Base-by-base conservation (phyloP, 2,888 invertebrate species). In the Andrena trimmerana region DNA sequence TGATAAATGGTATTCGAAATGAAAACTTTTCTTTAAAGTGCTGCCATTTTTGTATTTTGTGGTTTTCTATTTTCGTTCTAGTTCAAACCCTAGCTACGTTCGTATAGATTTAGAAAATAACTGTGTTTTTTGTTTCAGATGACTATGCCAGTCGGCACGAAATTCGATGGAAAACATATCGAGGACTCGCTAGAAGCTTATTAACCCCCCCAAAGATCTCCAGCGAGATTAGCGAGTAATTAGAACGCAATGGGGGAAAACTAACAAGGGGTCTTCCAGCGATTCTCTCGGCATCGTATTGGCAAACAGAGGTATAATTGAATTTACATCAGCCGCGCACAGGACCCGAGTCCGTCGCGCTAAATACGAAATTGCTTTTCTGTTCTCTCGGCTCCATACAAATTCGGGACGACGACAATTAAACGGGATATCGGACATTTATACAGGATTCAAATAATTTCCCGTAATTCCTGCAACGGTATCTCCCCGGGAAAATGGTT, bases 301-400 rank as follows among this genome's bases (percentile, higher is more conserved):
- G 63, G 54, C 57, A 57, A 69, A 59, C 24, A 42, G 29, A 8
- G 62, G 69, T 63, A 50, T 54, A 62, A 78, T 72, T 36, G 62
- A 71, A 52, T 42, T 27, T 60, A 33, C 24, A 67, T 72, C 66
- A 42, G 42, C 24, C 31, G 59, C 3, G 33, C 24, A 65, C 31
- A 54, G 24, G 54, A 29, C 36, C 20, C 8, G 73, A 59, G 31
- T 13, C 1, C 52, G 54, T 59, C 20, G 54, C 62, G 27, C 29
- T 74, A 73, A 73, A 73, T 67, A 57, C 54, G 68, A 78, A 68
- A 78, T 78, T 78, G 78, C 78, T 73, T 68, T 78, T 78, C 68
- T 42, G 62, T 52, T 63, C 54, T 63, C 52, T 13, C 36, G 48
- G 31, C 65, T 42, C 24, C 67, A 60, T 62, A 27, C 27, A 73